Conservation (phyloP, 2,888 invertebrate genomes). For the Agonopterix alstromeriana region DNA sequence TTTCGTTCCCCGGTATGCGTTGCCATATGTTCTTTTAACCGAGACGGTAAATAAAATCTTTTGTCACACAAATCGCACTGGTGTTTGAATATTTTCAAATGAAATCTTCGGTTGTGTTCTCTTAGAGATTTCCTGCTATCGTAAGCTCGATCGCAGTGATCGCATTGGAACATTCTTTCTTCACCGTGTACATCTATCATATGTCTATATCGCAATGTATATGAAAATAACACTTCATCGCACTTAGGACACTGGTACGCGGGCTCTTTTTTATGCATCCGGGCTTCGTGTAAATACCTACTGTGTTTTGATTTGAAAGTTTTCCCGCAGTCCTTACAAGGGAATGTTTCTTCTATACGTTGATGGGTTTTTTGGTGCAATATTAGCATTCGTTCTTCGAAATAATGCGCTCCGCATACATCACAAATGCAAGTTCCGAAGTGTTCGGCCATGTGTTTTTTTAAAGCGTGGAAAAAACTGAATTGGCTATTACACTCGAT, state of each 20-base stretch:
- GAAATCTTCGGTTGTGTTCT: slow-evolving; percentile 53
- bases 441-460: slow-evolving; percentile 66
- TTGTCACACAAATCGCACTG: slow-evolving; percentile 73
- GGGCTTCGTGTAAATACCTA: slow-evolving; percentile 47
- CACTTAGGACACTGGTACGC: slow-evolving; percentile 59
- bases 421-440: slow-evolving; percentile 60
- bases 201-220: slow-evolving; percentile 41
- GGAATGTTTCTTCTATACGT: slow-evolving; percentile 52
- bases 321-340: slow-evolving; percentile 69
- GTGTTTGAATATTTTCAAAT: slow-evolving; percentile 59
- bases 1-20: slow-evolving; percentile 65
- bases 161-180: slow-evolving; percentile 48
- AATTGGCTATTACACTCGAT: slow-evolving; percentile 33
- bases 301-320: slow-evolving; percentile 58
- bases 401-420: slow-evolving; percentile 63
- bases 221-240: slow-evolving; percentile 53
- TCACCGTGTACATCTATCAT: slow-evolving; percentile 58
- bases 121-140: slow-evolving; percentile 54
- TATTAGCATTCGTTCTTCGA: slow-evolving; percentile 58
- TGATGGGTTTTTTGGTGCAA: slow-evolving; percentile 55
- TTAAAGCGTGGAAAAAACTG: slow-evolving; percentile 56
- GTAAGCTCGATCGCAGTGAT: slow-evolving; percentile 56
- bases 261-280: slow-evolving; percentile 54
- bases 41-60: slow-evolving; percentile 63
- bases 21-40: slow-evolving; percentile 60